These are phyloP conservation scores for Xerus rutilus DNA, from an alignment of 2,797 vertebrate genomes.

Conservation along the genomic window DNA sequence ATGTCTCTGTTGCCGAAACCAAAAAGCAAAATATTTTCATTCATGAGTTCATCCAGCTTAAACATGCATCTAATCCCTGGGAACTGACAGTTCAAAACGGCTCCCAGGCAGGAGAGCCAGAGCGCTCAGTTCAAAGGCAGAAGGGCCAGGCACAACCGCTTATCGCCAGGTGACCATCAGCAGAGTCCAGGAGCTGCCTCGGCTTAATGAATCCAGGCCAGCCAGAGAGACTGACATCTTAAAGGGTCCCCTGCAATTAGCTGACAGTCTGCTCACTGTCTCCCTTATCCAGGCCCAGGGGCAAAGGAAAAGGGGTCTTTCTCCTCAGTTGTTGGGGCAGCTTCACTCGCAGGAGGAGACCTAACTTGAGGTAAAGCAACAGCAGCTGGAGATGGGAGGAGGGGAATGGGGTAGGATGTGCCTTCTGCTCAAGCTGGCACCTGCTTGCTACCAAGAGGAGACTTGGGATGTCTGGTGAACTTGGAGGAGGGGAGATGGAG, in stretches of 20 bases:
- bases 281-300: neutral
- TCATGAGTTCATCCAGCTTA: constrained; percentile 95
- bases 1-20: constrained; percentile 87
- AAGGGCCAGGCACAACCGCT: constrained; percentile 91
- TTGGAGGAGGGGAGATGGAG: neutral
- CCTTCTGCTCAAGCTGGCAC: neutral
- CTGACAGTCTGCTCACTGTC: neutral
- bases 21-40: constrained; percentile 93
- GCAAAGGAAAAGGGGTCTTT: neutral
- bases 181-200: constrained; percentile 71
- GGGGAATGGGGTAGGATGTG: neutral
- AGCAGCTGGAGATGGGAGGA: neutral
- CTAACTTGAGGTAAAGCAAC: neutral
- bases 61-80: constrained; percentile 95
- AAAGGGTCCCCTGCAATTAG: constrained; percentile 51
- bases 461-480: neutral
- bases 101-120: constrained; percentile 90
- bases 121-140: constrained; percentile 93
- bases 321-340: neutral
- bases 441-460: neutral
- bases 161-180: constrained; percentile 91
- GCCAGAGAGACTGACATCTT: neutral
- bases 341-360: neutral
- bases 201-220: constrained; percentile 74
- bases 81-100: constrained; percentile 92